These are phyloP conservation scores for Cheilosia vernalis DNA, from an alignment of 2,888 invertebrate species.

Conservation along the genomic window DNA sequence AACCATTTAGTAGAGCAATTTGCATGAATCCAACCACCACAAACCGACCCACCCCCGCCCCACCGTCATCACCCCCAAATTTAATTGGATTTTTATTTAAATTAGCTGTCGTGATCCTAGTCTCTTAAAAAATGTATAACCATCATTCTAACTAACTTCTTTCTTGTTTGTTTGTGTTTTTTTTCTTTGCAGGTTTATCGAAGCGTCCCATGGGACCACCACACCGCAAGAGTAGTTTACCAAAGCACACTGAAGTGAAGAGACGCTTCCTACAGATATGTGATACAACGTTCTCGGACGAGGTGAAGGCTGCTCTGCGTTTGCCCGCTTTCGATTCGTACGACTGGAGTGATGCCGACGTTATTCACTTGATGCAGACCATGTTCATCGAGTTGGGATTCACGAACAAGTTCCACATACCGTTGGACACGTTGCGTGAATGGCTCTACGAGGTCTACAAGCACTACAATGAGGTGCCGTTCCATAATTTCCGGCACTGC, in stretches of 20 bases:
- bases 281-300: constrained; percentile 83
- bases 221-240: constrained; percentile 84
- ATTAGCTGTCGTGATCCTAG: constrained; percentile 56
- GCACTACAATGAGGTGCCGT: constrained; percentile 93
- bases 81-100: constrained; percentile 70
- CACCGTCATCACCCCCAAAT: neutral
- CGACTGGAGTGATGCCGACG: constrained; percentile 92
- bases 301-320: constrained; percentile 83
- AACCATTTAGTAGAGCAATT: constrained; percentile 56
- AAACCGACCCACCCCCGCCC: neutral
- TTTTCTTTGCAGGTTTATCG: constrained; percentile 80
- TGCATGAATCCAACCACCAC: constrained; percentile 35
- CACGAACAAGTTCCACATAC: constrained; percentile 89
- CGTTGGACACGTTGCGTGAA: constrained; percentile 87
- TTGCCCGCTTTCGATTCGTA: constrained; percentile 89
- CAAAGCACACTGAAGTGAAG: constrained; percentile 84
- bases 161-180: constrained; percentile 13
- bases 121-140: neutral
- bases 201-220: constrained; percentile 83
- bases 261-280: constrained; percentile 83
- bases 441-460: constrained; percentile 91
- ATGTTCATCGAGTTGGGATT: constrained; percentile 92
- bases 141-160: constrained; percentile 1
- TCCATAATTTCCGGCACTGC: constrained; percentile 94
- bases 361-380: constrained; percentile 90